Percentiles rank a stretch among this genome's conserved stretches.
Evolutionary conservation across 2,113 vertebrate species (phyloP).

Genomic region (Gallinago paraguaiae): DNA sequence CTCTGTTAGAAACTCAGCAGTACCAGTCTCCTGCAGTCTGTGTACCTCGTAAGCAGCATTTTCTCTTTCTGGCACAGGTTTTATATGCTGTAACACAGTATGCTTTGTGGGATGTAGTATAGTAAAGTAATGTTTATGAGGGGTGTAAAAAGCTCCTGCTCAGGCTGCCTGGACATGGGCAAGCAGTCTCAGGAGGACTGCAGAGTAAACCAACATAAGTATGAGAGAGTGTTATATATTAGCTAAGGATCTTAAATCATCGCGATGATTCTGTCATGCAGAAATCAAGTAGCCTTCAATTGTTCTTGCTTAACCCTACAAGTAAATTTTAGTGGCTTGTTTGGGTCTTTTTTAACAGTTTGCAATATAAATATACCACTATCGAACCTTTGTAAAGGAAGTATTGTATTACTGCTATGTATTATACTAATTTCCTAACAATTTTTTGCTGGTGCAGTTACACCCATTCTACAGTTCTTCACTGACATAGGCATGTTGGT

Average conservation of each 20-base stretch:
- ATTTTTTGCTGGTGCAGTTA: background rate
- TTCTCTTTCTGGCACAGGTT: background rate
- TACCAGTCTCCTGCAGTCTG: background rate
- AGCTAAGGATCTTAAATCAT: background rate
- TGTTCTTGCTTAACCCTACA: background rate
- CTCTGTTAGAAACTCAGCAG: background rate
- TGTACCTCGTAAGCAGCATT: background rate
- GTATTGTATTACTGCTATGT: background rate
- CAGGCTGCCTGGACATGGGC: background rate
- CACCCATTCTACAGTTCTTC: background rate
- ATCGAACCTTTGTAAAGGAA: background rate
- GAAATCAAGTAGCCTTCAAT: background rate
- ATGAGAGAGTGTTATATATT: background rate
- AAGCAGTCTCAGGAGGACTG: background rate
- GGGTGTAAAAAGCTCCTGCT: background rate
- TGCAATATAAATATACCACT: background rate
- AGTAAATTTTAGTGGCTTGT: background rate
- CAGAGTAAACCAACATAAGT: background rate
- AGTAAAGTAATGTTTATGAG: background rate
- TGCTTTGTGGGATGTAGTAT: background rate
- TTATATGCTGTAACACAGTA: background rate
- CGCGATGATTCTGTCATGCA: background rate
- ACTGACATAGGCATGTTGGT: background rate
- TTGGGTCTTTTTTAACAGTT: background rate
- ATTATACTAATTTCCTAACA: background rate